Conservation (phyloP, 2,888 invertebrate genomes). For the Leptopilina syphax region DNA sequence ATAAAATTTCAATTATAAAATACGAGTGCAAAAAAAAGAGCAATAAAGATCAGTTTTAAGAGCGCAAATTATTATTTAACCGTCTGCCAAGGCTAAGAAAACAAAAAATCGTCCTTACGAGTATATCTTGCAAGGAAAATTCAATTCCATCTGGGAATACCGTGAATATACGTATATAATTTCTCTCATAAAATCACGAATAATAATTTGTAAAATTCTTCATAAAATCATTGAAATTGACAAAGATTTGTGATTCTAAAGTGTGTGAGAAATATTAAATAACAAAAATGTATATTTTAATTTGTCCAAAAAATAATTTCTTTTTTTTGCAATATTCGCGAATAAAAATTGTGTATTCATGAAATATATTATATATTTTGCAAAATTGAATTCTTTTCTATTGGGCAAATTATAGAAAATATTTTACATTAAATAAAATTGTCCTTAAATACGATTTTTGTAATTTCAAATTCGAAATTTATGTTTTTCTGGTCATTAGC, state of each 20-base stretch:
- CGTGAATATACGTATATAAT: not conserved
- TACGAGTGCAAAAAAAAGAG: not conserved
- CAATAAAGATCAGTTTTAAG: not conserved
- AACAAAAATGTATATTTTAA: not conserved
- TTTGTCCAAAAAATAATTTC: not conserved
- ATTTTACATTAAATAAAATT: too few relatives aligned
- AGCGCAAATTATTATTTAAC: not conserved
- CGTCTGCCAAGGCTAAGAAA: not conserved
- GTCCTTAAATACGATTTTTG: too few relatives aligned
- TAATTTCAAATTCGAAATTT: too few relatives aligned
- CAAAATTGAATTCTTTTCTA: not conserved
- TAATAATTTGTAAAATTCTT: not conserved
- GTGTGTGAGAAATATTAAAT: too few relatives aligned
- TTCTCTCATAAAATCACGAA: too few relatives aligned
- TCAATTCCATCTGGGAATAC: not conserved
- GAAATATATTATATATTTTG: not conserved
- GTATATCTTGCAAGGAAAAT: not conserved
- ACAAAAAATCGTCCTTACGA: conserved; percentile 18
- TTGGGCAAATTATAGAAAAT: not conserved
- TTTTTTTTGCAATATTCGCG: not conserved
- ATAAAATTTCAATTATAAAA: conserved; percentile 8
- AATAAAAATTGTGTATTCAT: not conserved
- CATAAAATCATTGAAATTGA: not conserved
- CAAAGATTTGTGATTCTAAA: not conserved
- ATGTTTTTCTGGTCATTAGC: too few relatives aligned